Base-by-base conservation (phyloP, 2,888 invertebrate genomes). In the Drosophila conformis region DNA sequence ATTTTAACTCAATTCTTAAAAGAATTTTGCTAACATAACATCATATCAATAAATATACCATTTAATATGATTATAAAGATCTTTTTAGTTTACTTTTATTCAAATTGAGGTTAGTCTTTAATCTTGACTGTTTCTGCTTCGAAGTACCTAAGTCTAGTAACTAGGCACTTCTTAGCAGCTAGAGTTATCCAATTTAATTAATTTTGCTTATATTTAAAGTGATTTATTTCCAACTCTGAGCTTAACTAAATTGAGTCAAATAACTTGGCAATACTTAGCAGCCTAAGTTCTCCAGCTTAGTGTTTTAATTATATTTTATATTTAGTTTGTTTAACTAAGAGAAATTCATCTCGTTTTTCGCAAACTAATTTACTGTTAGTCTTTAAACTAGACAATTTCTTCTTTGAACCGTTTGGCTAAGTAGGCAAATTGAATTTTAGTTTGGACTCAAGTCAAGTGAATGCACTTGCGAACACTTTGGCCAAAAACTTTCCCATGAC, bases 401-500 rank as follows among this genome's bases (percentile, higher is more conserved):
- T 49, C n/a, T 27, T 38, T 56, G 33, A 4, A 8, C 11, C n/a
- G 38, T n/a, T 35, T 21, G 62, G 25, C 21, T 25, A 46, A 46
- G 46, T 46, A 36, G 40, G 31, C 29, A 59, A 59, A 76, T 63
- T 70, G 65, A 72, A 61, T 58, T 65, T 29, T 27, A 61, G 52
- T 51, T 63, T 31, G 11, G 18, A 61, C 48, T 18, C 29, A 57
- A 65, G 64, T 68, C 75, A 60, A 78, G 62, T 66, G 63, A 49
- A 61, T 78, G 40, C 68, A 74, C 56, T 76, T 78, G 76, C 67
- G 59, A 78, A 74, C 58, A 63, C 52, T 76, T 65, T 66, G 31
- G 49, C 31, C 49, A 40, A 53, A 49, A 79, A 79, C 65, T 77
- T 77, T 77, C 77, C 52, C 80, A 79, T 76, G 77, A 59, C 79